Conservation (phyloP, 1,140 invertebrate genomes). For the Orchestia grillus region DNA sequence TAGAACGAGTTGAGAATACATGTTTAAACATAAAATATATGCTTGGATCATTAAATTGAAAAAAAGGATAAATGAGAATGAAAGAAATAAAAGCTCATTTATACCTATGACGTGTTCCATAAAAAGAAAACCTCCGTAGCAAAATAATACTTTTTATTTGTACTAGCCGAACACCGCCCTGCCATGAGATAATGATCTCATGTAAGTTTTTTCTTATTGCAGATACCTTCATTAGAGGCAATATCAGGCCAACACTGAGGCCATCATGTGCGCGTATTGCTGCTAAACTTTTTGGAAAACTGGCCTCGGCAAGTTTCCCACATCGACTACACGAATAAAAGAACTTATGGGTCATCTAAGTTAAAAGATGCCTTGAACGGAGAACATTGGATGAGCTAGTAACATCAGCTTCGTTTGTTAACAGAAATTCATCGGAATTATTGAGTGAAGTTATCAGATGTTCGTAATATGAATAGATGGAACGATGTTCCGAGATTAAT, state of each 20-base stretch:
- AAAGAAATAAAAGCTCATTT: too few species aligned
- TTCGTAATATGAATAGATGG: background rate
- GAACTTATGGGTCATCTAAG: background rate
- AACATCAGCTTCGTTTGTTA: background rate
- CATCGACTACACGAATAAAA: background rate
- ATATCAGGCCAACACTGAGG: background rate
- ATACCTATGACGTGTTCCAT: too few species aligned
- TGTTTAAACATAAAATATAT: too few species aligned
- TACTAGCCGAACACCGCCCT: background rate
- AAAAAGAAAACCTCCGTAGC: background rate
- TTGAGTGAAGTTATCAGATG: background rate
- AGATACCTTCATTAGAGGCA: slow-evolving; percentile 17
- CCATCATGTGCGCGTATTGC: background rate
- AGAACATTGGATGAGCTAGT: background rate
- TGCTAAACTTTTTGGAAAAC: background rate
- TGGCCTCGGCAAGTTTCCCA: background rate
- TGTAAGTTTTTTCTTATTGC: background rate
- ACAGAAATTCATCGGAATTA: background rate
- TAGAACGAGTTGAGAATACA: too few species aligned
- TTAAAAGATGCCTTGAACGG: background rate
- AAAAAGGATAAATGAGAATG: too few species aligned
- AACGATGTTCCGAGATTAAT: background rate
- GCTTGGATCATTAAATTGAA: too few species aligned
- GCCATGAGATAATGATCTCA: background rate
- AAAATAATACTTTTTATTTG: background rate